Conservation (phyloP, 2,797 vertebrate species). For the Delichon dasypus region DNA sequence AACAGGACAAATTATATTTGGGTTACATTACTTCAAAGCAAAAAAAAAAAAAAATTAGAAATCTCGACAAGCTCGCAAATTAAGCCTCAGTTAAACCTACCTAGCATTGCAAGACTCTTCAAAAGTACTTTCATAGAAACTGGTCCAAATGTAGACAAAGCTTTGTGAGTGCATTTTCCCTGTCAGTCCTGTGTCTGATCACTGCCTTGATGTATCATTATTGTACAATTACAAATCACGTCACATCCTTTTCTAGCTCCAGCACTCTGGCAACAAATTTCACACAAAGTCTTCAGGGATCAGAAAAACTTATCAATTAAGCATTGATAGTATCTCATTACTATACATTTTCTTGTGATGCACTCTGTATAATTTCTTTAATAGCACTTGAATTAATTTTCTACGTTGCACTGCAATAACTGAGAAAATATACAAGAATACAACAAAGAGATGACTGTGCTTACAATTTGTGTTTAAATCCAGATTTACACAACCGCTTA, state of each 20-base stretch:
- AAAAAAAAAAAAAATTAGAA: background rate
- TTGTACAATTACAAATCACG: rapidly evolving
- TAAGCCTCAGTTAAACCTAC: background rate
- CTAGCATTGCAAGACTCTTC: background rate
- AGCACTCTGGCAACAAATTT: background rate
- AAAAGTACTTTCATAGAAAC: background rate
- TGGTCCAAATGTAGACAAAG: background rate
- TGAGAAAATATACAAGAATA: background rate
- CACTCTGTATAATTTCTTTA: background rate
- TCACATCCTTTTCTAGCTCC: background rate
- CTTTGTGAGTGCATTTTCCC: background rate
- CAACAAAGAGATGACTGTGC: background rate
- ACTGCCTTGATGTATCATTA: background rate
- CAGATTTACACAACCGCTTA: background rate
- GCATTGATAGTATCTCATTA: background rate
- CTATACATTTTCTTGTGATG: background rate
- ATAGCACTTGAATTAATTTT: background rate
- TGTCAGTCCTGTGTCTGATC: background rate
- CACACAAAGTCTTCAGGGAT: background rate
- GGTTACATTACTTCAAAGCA: background rate
- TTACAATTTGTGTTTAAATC: background rate
- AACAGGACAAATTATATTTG: background rate
- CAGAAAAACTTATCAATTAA: background rate
- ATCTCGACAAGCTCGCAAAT: background rate
- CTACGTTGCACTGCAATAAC: background rate